Percentiles rank a stretch among this genome's conserved stretches.
Conservation (phyloP, 2,888 invertebrate species). For the Dromius quadrimaculatus region DNA sequence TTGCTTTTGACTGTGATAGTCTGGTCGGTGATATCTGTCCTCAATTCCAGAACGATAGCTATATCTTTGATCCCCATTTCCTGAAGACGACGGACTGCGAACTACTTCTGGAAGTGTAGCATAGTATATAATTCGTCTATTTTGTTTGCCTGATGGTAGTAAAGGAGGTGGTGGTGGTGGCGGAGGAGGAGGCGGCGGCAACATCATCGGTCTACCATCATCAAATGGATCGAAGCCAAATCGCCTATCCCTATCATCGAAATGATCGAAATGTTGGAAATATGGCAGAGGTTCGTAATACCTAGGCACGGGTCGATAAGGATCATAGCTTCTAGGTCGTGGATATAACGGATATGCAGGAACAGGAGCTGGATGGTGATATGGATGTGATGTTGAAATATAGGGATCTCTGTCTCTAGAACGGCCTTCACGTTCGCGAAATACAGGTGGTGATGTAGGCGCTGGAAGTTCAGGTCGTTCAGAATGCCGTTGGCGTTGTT, state of each 20-base stretch:
- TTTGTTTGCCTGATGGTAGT: constrained; percentile 66
- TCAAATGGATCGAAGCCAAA: constrained; percentile 60
- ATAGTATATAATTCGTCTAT: constrained; percentile 77
- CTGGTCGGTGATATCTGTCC: constrained; percentile 54
- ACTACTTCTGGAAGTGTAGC: constrained; percentile 79
- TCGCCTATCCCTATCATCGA: constrained; percentile 11
- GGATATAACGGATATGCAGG: constrained; percentile 17
- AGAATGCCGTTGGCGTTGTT: constrained; percentile 64
- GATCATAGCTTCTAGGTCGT: constrained; percentile 60
- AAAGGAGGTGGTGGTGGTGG: constrained; percentile 56
- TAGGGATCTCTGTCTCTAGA: not conserved
- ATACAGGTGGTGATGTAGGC: not conserved
- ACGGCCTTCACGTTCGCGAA: constrained; percentile 9
- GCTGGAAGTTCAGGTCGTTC: not conserved
- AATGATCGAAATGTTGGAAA: constrained; percentile 57
- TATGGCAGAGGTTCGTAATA: constrained; percentile 61
- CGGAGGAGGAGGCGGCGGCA: not conserved
- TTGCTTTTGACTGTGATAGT: constrained; percentile 6
- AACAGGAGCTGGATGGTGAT: constrained; percentile 15
- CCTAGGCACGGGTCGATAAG: constrained; percentile 62
- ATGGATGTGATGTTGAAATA: no score
- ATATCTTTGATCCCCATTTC: constrained; percentile 41
- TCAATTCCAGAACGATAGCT: constrained; percentile 56
- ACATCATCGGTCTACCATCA: constrained; percentile 28
- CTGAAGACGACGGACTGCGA: constrained; percentile 66